Conservation (phyloP, 2,888 invertebrate species). For the Aplocera efformata region DNA sequence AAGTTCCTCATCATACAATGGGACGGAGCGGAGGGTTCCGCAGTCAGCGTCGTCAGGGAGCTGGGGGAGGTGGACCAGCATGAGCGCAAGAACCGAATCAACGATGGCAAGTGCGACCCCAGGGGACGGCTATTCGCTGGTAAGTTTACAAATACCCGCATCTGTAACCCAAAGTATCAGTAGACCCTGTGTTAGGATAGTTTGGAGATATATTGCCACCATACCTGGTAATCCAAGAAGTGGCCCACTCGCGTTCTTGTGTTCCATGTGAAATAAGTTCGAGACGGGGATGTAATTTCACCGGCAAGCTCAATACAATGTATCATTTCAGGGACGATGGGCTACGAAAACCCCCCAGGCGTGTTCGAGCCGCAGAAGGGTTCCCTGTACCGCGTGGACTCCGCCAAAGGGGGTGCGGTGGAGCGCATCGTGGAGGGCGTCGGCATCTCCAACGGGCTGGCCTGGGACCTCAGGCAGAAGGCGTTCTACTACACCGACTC, state of each 20-base stretch:
- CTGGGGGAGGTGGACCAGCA: constrained; percentile 81
- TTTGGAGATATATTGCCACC: neutral
- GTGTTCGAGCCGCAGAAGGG: constrained; percentile 59
- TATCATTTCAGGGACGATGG: constrained; percentile 83
- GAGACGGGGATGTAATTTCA: no score
- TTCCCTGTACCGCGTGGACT: constrained; percentile 65
- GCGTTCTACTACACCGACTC: constrained; percentile 89
- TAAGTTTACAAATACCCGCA: constrained; percentile 27
- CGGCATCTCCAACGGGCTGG: constrained; percentile 88
- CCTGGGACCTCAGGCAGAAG: constrained; percentile 84
- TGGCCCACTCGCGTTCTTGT: no score
- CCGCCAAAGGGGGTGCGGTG: constrained; percentile 33
- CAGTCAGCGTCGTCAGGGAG: constrained; percentile 62
- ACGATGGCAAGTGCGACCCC: constrained; percentile 90
- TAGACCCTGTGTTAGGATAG: no score
- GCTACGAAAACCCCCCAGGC: constrained; percentile 63
- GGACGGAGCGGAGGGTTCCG: constrained; percentile 81
- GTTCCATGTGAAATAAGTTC: no score
- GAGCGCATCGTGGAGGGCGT: constrained; percentile 50
- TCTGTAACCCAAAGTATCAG: no score
- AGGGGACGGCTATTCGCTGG: constrained; percentile 88
- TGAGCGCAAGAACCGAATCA: constrained; percentile 82
- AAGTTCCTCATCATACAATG: constrained; percentile 82
- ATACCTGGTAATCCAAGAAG: neutral
- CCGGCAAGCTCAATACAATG: no score